Conservation (phyloP, 2,797 vertebrate genomes). For the Sphenodon punctatus region DNA sequence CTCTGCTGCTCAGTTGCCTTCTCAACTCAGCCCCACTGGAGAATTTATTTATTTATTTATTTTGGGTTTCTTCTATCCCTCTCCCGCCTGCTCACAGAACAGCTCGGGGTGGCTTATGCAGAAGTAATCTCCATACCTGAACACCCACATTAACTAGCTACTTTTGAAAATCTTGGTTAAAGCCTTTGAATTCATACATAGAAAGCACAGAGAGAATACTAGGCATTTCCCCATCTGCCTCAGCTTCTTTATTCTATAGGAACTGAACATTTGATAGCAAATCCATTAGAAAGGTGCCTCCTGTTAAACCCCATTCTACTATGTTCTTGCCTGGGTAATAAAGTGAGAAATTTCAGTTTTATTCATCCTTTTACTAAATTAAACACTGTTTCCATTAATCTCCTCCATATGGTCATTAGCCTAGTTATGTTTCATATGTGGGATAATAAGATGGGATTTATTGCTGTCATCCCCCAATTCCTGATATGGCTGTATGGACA, state of each 20-base stretch:
- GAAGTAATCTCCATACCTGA: background rate
- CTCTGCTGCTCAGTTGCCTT: no score
- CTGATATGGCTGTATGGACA: slow-evolving; percentile 20
- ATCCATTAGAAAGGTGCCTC: slow-evolving; percentile 25
- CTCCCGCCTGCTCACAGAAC: no score
- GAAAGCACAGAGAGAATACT: background rate
- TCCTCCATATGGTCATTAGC: slow-evolving; percentile 67
- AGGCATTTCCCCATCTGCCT: background rate
- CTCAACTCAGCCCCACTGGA: no score
- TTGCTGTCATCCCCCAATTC: slow-evolving; percentile 46
- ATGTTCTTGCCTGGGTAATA: slow-evolving; percentile 44
- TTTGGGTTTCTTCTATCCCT: no score
- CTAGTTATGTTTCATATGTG: slow-evolving; percentile 54
- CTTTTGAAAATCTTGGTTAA: no score
- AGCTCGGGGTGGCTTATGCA: no score
- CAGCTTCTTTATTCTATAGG: background rate
- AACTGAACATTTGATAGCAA: background rate
- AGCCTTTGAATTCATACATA: background rate
- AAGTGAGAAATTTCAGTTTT: slow-evolving; percentile 33
- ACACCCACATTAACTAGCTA: background rate
- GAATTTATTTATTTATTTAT: no score
- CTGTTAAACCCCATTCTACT: slow-evolving; percentile 27
- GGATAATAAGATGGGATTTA: slow-evolving; percentile 64
- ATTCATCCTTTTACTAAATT: slow-evolving; percentile 26
- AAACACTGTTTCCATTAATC: slow-evolving; percentile 42